These are phyloP conservation scores for Corella eumyota DNA, from an alignment of 23 tunicate species.

Conservation along the genomic window DNA sequence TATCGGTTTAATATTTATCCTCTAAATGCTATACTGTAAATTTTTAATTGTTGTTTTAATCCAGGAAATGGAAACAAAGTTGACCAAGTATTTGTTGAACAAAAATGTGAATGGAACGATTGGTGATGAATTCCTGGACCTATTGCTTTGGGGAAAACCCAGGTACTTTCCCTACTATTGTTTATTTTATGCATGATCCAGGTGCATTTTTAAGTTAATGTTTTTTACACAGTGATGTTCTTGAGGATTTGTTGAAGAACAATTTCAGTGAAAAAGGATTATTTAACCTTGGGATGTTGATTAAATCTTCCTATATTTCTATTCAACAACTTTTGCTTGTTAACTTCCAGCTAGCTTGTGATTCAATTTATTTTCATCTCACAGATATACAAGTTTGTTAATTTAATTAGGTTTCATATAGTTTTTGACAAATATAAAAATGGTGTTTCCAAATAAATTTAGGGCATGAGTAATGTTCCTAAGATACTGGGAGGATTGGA, in stretches of 20 bases:
- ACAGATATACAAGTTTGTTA: constrained; percentile 38
- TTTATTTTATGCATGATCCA: too few relatives aligned
- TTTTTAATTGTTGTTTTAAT: not conserved
- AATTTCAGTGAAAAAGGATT: constrained; percentile 46
- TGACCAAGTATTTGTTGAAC: constrained; percentile 45
- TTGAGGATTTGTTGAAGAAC: constrained; percentile 21
- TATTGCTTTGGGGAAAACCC: constrained; percentile 75
- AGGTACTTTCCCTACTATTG: constrained; percentile 23
- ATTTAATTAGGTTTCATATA: too few relatives aligned
- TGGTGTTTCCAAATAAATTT: too few relatives aligned
- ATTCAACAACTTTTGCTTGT: constrained; percentile 62
- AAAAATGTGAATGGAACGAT: constrained; percentile 36
- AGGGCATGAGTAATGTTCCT: too few relatives aligned
- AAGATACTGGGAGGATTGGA: constrained; percentile 10
- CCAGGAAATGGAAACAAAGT: constrained; percentile 70
- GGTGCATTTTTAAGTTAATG: not conserved
- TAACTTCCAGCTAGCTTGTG: constrained; percentile 57
- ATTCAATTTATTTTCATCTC: constrained; percentile 51
- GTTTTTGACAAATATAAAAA: too few relatives aligned
- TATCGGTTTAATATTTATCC: too few relatives aligned
- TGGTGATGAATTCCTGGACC: constrained; percentile 76
- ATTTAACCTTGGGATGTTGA: constrained; percentile 42
- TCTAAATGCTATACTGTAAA: not conserved
- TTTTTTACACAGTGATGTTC: constrained; percentile 18
- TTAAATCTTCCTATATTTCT: constrained; percentile 67